These are phyloP conservation scores for Capra hircus DNA, from an alignment of 2,113 vertebrate species.

Conservation along the genomic window DNA sequence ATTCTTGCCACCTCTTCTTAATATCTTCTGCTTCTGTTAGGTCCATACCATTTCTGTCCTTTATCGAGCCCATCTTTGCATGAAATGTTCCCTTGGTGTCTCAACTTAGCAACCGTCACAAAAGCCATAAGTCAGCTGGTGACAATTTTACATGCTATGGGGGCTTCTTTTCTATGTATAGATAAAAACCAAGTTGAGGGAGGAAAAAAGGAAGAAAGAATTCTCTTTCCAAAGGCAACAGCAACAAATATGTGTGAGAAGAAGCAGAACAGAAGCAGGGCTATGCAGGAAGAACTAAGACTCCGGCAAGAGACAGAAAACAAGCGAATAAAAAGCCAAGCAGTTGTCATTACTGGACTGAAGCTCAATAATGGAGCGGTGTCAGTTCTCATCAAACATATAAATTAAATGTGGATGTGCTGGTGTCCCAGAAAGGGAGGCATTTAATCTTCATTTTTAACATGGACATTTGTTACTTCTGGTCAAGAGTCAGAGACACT, in stretches of 20 bases:
- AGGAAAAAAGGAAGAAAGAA: not conserved
- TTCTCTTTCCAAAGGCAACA: not conserved
- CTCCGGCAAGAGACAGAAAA: not conserved
- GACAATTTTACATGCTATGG: no score
- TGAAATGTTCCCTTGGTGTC: no score
- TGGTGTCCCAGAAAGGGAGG: not conserved
- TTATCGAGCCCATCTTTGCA: no score
- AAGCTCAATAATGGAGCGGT: fast-evolving
- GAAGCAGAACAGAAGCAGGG: not conserved
- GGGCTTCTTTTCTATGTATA: not conserved
- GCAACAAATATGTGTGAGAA: not conserved
- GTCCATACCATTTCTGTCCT: no score
- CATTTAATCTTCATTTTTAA: not conserved
- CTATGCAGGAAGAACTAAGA: not conserved
- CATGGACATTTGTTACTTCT: not conserved
- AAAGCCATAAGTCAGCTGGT: not conserved
- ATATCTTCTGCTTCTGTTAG: no score
- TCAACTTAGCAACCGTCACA: not conserved
- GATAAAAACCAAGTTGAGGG: not conserved
- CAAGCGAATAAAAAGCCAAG: not conserved
- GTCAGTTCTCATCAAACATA: not conserved
- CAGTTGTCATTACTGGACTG: fast-evolving
- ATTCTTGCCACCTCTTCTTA: no score
- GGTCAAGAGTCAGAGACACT: not conserved
- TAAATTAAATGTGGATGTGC: not conserved